These are phyloP conservation scores for Rhagophthalmus giganteus DNA, from an alignment of 2,888 invertebrate species.

Conservation along the genomic window DNA sequence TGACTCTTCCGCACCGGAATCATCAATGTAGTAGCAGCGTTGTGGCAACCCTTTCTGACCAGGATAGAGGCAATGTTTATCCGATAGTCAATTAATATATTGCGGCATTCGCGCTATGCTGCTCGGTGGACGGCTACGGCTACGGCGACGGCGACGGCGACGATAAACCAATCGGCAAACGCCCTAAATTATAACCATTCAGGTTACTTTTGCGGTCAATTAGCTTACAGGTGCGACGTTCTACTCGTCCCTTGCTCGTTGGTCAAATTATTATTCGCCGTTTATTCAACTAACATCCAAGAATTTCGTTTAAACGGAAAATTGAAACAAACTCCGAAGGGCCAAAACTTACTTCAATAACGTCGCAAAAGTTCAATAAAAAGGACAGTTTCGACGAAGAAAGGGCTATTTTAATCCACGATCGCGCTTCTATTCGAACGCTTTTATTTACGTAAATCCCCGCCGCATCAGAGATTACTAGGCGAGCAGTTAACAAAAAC, in stretches of 20 bases:
- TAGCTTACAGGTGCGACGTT: slow-evolving; percentile 5
- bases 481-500: slow-evolving; percentile 1
- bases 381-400: slow-evolving; percentile 7
- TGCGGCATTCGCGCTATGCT: slow-evolving; percentile 14
- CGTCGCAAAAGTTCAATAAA: slow-evolving; percentile 10
- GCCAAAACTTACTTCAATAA: slow-evolving; percentile 13
- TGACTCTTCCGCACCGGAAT: too few relatives aligned
- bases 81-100: slow-evolving; percentile 39
- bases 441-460: slow-evolving; percentile 9
- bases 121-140: too few relatives aligned
- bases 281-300: slow-evolving; percentile 13
- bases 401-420: slow-evolving; percentile 6
- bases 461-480: slow-evolving; percentile 1
- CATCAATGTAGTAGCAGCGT: slow-evolving; percentile 37
- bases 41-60: slow-evolving; percentile 35
- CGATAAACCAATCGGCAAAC: too few relatives aligned
- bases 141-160: too few relatives aligned
- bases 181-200: too few relatives aligned
- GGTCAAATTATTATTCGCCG: neutral
- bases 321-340: slow-evolving; percentile 7
- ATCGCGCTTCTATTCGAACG: slow-evolving; percentile 7
- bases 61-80: slow-evolving; percentile 37
- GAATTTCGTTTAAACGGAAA: neutral
- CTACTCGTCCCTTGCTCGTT: neutral
- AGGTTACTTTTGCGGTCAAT: slow-evolving; percentile 4